Evolutionary conservation across 2,888 invertebrate species (phyloP).

Genomic region (Acleris cristana): DNA sequence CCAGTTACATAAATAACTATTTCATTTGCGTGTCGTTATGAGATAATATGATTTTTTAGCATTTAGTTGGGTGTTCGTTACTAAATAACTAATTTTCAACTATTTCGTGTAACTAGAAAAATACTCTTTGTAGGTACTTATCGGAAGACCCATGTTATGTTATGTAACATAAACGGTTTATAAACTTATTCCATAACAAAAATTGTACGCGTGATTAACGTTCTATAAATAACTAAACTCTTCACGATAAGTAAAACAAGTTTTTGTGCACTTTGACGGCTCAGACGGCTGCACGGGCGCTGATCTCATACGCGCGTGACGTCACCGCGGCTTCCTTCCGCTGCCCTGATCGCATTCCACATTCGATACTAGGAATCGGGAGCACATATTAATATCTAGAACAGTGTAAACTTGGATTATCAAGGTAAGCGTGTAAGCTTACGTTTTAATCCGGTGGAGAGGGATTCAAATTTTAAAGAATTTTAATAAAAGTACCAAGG

Average conservation of each 20-base stretch:
- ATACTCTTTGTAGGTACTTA: too few relatives aligned
- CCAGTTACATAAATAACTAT: too few relatives aligned
- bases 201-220: too few relatives aligned
- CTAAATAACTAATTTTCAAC: too few relatives aligned
- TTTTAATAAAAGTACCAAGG: too few relatives aligned
- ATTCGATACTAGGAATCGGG: constrained; percentile 38
- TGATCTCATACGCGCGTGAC: constrained; percentile 61
- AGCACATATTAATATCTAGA: constrained; percentile 22
- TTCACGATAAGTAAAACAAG: constrained; percentile 40
- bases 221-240: constrained; percentile 22
- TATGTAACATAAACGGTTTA: too few relatives aligned
- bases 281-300: constrained; percentile 47
- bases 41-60: too few relatives aligned
- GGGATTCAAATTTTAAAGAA: background rate
- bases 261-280: constrained; percentile 36
- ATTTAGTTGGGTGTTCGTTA: too few relatives aligned
- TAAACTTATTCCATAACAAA: too few relatives aligned
- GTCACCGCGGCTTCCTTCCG: constrained; percentile 66
- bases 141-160: too few relatives aligned
- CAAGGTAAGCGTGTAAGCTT: constrained; percentile 1
- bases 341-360: constrained; percentile 49
- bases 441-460: background rate
- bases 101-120: too few relatives aligned
- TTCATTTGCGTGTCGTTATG: too few relatives aligned
- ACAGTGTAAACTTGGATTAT: background rate